These are phyloP conservation scores for Perizoma affinitatum DNA, from an alignment of 2,888 invertebrate genomes.

Conservation along the genomic window DNA sequence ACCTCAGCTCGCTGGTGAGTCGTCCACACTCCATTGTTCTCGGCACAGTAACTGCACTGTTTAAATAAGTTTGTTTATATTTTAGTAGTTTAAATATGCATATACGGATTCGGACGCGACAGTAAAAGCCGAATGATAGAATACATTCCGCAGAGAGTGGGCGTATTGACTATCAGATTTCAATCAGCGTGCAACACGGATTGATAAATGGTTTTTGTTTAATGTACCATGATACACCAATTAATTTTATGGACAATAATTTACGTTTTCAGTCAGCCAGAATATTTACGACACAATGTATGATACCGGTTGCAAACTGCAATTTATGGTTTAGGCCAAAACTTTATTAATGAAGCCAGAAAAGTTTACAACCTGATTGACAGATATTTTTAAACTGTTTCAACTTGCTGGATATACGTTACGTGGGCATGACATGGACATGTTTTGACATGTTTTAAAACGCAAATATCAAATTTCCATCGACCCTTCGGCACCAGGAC, in stretches of 20 bases:
- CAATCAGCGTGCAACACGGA: constrained; percentile 53
- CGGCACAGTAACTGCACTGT: constrained; percentile 39
- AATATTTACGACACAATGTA: constrained; percentile 17
- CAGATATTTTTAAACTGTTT: constrained; percentile 27
- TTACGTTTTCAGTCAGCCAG: constrained; percentile 16
- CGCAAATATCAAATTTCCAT: constrained; percentile 50
- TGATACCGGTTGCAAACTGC: constrained; percentile 16
- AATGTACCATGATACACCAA: constrained; percentile 27
- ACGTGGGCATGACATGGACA: constrained; percentile 44
- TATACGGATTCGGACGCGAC: constrained; percentile 42
- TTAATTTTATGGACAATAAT: constrained; percentile 23
- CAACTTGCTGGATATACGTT: constrained; percentile 20
- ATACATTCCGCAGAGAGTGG: constrained; percentile 58
- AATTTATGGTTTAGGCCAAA: neutral
- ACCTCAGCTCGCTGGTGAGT: constrained; percentile 58
- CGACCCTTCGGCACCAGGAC: constrained; percentile 43
- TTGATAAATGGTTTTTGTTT: constrained; percentile 34
- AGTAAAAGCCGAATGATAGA: constrained; percentile 51
- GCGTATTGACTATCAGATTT: constrained; percentile 68
- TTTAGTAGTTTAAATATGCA: constrained; percentile 44
- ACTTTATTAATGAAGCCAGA: constrained; percentile 19
- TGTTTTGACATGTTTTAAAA: constrained; percentile 61
- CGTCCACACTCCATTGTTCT: constrained; percentile 71
- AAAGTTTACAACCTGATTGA: constrained; percentile 15
- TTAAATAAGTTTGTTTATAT: constrained; percentile 51